Evolutionary conservation across 1,140 invertebrate species (phyloP), one percentile per base, ranked within the genome.

Genomic region (Bombus waltoni): DNA sequence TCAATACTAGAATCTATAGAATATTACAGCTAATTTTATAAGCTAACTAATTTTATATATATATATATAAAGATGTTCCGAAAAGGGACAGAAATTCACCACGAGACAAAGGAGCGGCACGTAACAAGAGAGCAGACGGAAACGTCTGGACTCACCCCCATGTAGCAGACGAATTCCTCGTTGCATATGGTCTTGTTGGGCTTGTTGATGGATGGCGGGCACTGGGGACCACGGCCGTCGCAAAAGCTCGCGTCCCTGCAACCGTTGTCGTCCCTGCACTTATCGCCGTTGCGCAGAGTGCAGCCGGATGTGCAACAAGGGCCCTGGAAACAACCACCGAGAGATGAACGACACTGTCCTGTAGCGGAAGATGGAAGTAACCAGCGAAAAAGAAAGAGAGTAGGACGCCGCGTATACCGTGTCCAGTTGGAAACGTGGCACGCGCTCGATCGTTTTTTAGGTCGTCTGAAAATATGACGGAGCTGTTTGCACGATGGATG

Each of bases 131-230:
- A 38, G 9, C 15, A 47, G 40, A 35, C n/a, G 73, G 62, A 86
- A 38, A 71, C 42, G 73, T 77, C 40, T 59, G 86, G 85, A 96
- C 97, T 97, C 96, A 98, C 98, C 89, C 98, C 98, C 97, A 99
- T 98, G 93, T 98, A 99, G 93, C 98, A 99, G 71, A 99, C 98
- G 94, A 98, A 98, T 93, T 98, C 98, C 93, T 98, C 97, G 95
- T 98, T 98, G 95, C 98, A 99, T 87, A 98, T 97, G 35, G 98
- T 99, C 94, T 98, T 98, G 95, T 99, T 99, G 40, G 98, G 97
- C 94, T 98, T 98, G 95, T 98, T 98, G 57, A 97, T 96, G 75
- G 98, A 98, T 38, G 97, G 97, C 42, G 98, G 98, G 95, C 98
- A 99, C 89, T 97, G 96, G 28, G 98, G 97, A 71, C 97, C 96